A percentile compares a stretch with the other conserved stretches of the same genome.
These are phyloP conservation scores for Tapirus terrestris DNA, from an alignment of 2,113 vertebrate species.

Conservation along the genomic window DNA sequence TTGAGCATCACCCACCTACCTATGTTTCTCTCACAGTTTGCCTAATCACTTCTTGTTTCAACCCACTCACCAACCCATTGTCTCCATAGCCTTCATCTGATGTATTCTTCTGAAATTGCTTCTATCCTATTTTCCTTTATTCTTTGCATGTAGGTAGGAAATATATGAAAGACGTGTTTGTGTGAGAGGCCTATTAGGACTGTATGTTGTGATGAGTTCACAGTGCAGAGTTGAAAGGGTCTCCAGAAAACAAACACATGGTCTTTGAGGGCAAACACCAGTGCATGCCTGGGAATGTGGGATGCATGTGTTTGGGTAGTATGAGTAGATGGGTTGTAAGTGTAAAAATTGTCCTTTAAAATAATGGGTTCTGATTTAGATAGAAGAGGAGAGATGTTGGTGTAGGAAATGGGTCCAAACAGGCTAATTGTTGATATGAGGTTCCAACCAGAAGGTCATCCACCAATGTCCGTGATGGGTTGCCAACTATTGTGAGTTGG, in stretches of 20 bases:
- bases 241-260: neutral
- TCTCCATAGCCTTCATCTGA: neutral
- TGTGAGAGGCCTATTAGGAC: neutral
- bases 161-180: neutral
- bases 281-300: neutral
- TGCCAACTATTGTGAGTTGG: neutral
- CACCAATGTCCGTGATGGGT: neutral
- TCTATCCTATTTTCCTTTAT: neutral
- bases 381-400: neutral
- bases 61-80: neutral
- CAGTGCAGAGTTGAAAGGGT: neutral
- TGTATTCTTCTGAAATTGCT: neutral
- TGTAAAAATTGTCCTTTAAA: neutral
- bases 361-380: neutral
- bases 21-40: neutral
- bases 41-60: neutral
- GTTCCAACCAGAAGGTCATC: neutral
- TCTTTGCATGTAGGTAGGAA: neutral
- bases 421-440: neutral
- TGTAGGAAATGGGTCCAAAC: neutral
- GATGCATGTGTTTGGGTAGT: neutral
- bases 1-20: too few relatives aligned
- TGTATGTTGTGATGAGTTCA: neutral
- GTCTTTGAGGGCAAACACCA: neutral
- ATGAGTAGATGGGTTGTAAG: neutral